phyloP scores from a whole-genome alignment of 2,797 vertebrate genomes.

The Galago senegalensis region DNA sequence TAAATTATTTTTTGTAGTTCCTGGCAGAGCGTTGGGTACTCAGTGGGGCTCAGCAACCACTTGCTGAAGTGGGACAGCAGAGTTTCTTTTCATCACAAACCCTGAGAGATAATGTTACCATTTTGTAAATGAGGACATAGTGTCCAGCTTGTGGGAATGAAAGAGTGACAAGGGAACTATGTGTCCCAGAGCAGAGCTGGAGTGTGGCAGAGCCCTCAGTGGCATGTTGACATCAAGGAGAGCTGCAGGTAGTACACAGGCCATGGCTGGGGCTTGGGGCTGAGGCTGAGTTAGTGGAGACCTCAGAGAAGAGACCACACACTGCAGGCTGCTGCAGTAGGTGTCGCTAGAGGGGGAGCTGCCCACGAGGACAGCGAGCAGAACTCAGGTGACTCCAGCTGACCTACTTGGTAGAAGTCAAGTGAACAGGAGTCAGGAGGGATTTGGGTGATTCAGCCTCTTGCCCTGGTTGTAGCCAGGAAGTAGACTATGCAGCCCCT shows the following conservation, averaged over 20 bases:
- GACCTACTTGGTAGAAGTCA: background rate
- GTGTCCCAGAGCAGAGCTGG: background rate
- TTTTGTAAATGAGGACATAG: background rate
- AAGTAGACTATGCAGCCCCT: slow-evolving; percentile 21
- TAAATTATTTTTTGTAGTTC: background rate
- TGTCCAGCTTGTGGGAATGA: background rate
- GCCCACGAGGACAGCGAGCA: background rate
- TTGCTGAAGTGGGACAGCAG: background rate
- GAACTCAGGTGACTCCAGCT: background rate
- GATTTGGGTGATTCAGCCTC: slow-evolving; percentile 9
- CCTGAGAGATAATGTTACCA: background rate
- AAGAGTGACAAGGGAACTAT: background rate
- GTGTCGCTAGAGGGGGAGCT: background rate
- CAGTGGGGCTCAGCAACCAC: background rate
- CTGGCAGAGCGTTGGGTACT: background rate
- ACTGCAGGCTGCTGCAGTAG: background rate
- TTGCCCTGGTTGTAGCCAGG: background rate
- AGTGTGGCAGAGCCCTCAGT: background rate
- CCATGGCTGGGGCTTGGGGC: background rate
- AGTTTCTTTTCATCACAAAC: background rate
- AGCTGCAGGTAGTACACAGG: background rate
- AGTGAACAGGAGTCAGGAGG: background rate
- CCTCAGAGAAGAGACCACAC: background rate
- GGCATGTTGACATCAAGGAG: background rate
- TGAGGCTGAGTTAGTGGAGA: background rate